Evolutionary conservation across 1,140 invertebrate genomes (phyloP), one percentile per base, ranked within the genome.

Genomic region (Caerostris darwini): DNA sequence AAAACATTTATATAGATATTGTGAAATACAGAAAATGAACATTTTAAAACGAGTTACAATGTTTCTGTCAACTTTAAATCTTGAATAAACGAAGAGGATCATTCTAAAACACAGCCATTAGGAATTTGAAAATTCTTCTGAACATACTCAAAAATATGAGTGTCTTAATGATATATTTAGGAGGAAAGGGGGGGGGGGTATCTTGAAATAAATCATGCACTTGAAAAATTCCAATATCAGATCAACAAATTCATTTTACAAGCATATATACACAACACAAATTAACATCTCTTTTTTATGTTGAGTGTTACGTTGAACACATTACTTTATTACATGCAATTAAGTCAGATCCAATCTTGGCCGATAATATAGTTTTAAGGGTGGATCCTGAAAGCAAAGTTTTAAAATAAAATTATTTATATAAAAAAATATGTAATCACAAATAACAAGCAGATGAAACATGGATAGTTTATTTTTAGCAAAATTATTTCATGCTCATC

Each of bases 321-420:
- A n/a, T 34, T 59, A 59, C 83, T 64, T 17, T 53, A 34, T 64
- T 58, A 53, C 5, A 61, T 69, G 17, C 59, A 58, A 8, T 93
- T 58, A 93, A 34, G 92, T 34, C 61, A 94, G 17, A 89, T 94
- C 92, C 92, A 94, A 61, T 82, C 64, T 94, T 85, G 92, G 83
- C 53, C 92, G 77, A 34, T 94, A 94, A 81, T 94, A 94, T 5
- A 94, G 64, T 58, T 94, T 94, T 19, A 94, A 50, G 61, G 92
- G 92, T 4, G 92, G 92, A 34, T 94, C 92, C 92, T 94, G 19
- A 54, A 89, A 93, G 59, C 5, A 54, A 64, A 93, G 57, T 10
- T 54, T 71, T 8, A 34, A 85, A 85, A 53, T 61, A 17, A 56
- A 5, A 3, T 81, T 50, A 7, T 17, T 19, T 3, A 10, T 5